Percentiles rank a stretch among this genome's conserved stretches.
phyloP scores from a whole-genome alignment of 2,113 vertebrate species.

The Actenoides hombroni region DNA sequence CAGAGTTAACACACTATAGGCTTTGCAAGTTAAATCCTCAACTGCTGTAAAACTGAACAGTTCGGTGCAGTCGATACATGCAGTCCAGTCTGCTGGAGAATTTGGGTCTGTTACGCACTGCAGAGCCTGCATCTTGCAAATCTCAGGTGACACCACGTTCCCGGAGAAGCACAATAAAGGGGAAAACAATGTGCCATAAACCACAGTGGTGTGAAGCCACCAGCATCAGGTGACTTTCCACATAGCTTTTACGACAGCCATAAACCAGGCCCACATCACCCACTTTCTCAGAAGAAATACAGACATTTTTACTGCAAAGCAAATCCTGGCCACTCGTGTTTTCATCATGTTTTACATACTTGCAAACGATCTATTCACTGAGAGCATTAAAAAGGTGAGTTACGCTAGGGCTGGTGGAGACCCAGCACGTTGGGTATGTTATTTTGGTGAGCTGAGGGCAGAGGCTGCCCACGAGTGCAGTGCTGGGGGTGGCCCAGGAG shows the following conservation, averaged over 20 bases:
- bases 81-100: background rate
- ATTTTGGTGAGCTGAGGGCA: background rate
- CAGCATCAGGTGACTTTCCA: background rate
- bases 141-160: background rate
- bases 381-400: background rate
- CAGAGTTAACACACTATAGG: background rate
- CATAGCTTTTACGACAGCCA: fast-evolving
- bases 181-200: background rate
- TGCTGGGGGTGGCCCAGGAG: background rate
- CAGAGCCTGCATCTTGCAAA: background rate
- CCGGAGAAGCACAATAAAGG: background rate
- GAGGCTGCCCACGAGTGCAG: background rate
- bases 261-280: background rate
- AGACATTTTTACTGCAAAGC: background rate
- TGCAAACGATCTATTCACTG: background rate
- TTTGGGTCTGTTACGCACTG: background rate
- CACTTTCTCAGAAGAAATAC: fast-evolving
- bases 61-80: background rate
- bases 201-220: background rate
- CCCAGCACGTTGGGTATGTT: background rate
- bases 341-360: fast-evolving
- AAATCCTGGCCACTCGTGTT: background rate
- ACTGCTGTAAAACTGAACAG: background rate
- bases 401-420: background rate
- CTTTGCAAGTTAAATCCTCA: background rate